A percentile compares a stretch with the other conserved stretches of the same genome.
Evolutionary conservation across 2,113 vertebrate species (phyloP).

Genomic region (Poecile atricapillus): DNA sequence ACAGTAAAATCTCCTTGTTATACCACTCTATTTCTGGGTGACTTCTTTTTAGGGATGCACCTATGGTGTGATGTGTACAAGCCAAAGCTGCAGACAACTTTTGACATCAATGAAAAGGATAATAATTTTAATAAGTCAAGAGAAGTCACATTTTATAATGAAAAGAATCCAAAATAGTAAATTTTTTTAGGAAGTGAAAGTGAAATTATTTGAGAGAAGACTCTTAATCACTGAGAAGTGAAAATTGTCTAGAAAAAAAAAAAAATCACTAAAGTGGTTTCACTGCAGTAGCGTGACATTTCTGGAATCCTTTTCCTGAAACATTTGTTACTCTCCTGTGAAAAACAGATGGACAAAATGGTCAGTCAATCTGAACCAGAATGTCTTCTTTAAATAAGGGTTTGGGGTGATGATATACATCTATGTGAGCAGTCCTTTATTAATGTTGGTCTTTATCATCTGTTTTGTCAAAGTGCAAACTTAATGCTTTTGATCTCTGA

Average conservation of each 20-base stretch:
- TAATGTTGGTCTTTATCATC: neutral
- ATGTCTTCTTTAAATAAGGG: neutral
- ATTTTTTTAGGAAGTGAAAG: neutral
- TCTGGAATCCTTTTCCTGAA: neutral
- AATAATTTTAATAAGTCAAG: neutral
- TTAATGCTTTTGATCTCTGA: neutral
- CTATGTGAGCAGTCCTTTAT: no score
- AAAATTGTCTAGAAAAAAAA: neutral
- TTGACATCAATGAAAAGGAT: neutral
- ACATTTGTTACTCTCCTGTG: neutral
- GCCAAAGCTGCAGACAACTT: neutral
- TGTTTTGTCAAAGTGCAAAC: neutral
- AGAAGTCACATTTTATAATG: neutral
- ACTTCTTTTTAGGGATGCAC: neutral
- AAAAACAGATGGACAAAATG: neutral
- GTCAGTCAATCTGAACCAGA: neutral
- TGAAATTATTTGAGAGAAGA: neutral
- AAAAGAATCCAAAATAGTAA: neutral
- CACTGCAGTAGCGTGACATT: accelerated
- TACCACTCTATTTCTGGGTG: neutral
- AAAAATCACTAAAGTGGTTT: neutral
- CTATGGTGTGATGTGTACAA: accelerated
- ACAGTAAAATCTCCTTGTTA: neutral
- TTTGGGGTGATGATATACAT: neutral
- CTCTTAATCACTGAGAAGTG: neutral